Conservation (phyloP, 1,140 invertebrate species). For the Eriosoma lanigerum region DNA sequence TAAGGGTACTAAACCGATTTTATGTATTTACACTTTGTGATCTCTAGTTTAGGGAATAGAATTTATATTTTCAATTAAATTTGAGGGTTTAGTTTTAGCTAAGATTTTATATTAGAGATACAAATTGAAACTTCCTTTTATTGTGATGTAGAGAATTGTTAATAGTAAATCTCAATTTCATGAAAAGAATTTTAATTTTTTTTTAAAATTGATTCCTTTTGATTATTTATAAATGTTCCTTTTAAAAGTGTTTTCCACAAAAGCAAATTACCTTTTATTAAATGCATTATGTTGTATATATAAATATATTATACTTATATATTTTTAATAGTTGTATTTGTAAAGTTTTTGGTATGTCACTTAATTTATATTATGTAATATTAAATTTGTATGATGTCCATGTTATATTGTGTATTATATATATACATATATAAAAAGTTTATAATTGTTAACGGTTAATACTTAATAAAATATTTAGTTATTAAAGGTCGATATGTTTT, state of each 20-base stretch:
- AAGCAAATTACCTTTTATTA: conserved; percentile 31
- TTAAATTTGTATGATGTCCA: background rate
- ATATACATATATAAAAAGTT: background rate
- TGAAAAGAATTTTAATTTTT: background rate
- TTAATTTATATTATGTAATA: background rate
- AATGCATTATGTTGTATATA: background rate
- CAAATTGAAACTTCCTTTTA: background rate
- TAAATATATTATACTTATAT: background rate
- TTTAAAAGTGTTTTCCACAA: conserved; percentile 21
- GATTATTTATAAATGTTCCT: conserved; percentile 30
- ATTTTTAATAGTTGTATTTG: conserved; percentile 14
- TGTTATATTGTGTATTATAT: conserved; percentile 9
- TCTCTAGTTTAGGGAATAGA: conserved; percentile 28
- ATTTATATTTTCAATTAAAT: conserved; percentile 3
- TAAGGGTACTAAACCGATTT: conserved; percentile 37
- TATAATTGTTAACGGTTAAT: conserved; percentile 17
- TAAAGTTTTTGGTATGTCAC: background rate
- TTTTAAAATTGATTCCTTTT: background rate
- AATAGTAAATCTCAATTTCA: background rate
- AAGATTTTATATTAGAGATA: background rate
- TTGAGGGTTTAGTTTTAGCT: background rate
- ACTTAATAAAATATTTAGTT: conserved; percentile 5
- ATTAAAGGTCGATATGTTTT: background rate
- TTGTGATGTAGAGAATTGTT: conserved; percentile 17
- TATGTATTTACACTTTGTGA: conserved; percentile 42